Evolutionary conservation across 2,797 vertebrate species (phyloP), one percentile per base, ranked within the genome.

Genomic region (Gastrophryne carolinensis): DNA sequence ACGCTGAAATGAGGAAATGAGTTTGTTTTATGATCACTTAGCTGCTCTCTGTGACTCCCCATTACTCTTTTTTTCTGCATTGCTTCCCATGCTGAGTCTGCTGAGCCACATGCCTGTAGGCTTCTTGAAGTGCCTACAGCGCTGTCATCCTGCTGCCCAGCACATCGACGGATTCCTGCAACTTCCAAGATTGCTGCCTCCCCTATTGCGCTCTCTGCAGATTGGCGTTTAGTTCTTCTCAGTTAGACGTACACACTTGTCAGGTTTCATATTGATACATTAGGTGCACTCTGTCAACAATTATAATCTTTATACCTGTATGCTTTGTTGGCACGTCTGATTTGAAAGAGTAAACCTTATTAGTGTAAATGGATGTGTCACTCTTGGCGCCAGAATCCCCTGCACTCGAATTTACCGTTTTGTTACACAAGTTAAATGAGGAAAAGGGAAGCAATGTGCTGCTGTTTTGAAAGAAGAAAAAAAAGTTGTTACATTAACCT

Each of bases 1-100:
- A 27, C 34, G 41, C 65, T 76, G 39, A 76, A 69, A 76, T 76
- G 49, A 56, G 56, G 49, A 70, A 70, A 64, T 76, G 44, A 70
- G 32, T 70, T 70, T 76, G 58, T 53, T 76, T 70, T 76, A 56
- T 70, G 66, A 68, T 62, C 64, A 69, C 65, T 70, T 70, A 61
- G 57, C 65, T 32, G 53, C 65, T 62, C 44, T 39, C 56, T 76
- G 73, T 69, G 65, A 69, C 57, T 54, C 30, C 47, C 57, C 39
- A 62, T 67, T 37, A 61, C 57, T 44, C 21, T 62, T 44, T 32
- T 50, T 12, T n/a, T 50, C 35, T 27, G 41, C 29, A 27, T 39
- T 52, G 12, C 24, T 41, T 41, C 39, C 58, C 60, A 61, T 53
- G 58, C 58, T 73, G 58, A 27, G 71, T 60, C 44, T 58, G 54